Evolutionary conservation across 2,113 vertebrate species (phyloP).

Genomic region (Upupa epops): DNA sequence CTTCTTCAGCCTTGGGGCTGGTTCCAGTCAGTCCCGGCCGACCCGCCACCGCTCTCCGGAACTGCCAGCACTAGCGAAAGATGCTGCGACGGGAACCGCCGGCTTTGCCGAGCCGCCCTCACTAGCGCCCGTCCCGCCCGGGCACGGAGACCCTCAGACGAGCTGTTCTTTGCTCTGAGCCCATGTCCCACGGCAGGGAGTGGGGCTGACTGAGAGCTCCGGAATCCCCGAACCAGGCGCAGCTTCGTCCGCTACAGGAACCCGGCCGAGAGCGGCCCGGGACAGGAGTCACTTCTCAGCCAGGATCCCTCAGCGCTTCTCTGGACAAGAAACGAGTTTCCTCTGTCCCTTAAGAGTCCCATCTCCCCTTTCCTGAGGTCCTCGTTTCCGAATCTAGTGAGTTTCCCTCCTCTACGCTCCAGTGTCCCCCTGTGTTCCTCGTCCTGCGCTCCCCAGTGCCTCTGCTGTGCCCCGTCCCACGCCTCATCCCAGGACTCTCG

Average conservation of each 20-base stretch:
- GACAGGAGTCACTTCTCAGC: neutral
- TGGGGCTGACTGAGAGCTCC: neutral
- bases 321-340: neutral
- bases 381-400: accelerated
- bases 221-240: neutral
- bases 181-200: neutral
- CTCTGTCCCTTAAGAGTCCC: neutral
- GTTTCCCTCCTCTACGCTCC: neutral
- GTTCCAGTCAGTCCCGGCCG: neutral
- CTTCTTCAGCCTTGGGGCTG: neutral
- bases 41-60: too few relatives aligned
- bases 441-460: too few relatives aligned
- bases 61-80: neutral
- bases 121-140: neutral
- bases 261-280: neutral
- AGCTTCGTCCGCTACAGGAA: neutral
- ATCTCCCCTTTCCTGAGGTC: neutral
- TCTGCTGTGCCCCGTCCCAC: neutral
- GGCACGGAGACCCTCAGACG: neutral
- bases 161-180: neutral
- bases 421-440: too few relatives aligned
- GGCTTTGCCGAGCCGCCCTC: neutral
- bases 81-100: neutral
- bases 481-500: neutral
- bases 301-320: neutral